Base-by-base conservation (phyloP, 2,888 invertebrate species). In the Troglohyphantes excavatus region DNA sequence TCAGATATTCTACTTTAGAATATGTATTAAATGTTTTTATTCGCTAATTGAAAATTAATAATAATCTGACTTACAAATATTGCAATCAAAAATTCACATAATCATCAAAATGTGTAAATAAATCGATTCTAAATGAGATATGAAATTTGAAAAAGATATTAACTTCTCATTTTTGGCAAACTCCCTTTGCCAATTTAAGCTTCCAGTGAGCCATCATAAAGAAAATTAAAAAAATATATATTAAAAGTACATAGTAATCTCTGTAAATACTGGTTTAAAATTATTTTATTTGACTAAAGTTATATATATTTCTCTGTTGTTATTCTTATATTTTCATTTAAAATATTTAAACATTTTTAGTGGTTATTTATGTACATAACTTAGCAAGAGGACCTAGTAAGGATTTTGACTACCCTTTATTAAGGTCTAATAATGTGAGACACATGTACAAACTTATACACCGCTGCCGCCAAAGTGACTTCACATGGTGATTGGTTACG, bases 361-460 rank as follows among this genome's bases (percentile, higher is more conserved):
- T 68, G 13, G 17, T n/a, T 68, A 33, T 68, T 53, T 53, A 5
- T 53, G 68, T 27, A 19, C 11, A 17, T 53, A 53, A 53, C 53
- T 68, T 33, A 19, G 68, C 68, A 33, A 68, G 43, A 78, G 43
- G 78, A 78, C 63, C 78, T 78, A 75, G 65, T 78, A 65, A 63
- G 59, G 26, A 39, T 21, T 23, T 59, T 27, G n/a, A 27, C 29
- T 63, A 23, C 17, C 19, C 23, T 19, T 61, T 6, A 26, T 17
- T 23, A 23, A 63, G 63, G 9, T 17, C 26, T n/a, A 53, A 53
- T 5, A 53, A 53, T 21, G 29, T 39, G 39, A 65, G 29, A 65
- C 26, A 59, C 29, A n/a, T 65, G 23, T 78, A 65, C n/a, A 39
- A 39, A 65, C 39, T 46, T 72, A 43, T 46, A 26, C 39, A 46